Percentiles rank a stretch among this genome's conserved stretches.
phyloP scores from a whole-genome alignment of 2,888 invertebrate genomes.

The Operophtera brumata region DNA sequence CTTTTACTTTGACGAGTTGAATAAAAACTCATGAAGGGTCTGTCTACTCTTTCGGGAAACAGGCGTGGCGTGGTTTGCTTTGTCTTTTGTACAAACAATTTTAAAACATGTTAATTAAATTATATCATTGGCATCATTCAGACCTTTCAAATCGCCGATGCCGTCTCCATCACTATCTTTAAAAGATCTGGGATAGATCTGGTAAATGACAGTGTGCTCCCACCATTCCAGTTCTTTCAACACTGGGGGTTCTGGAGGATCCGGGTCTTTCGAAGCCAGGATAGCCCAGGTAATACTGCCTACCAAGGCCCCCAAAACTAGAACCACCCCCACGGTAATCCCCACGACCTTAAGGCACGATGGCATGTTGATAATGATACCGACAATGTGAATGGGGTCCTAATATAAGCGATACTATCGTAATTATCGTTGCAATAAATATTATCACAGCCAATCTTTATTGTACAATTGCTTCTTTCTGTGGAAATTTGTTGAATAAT shows the following conservation, averaged over 20 bases:
- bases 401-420: slow-evolving; percentile 30
- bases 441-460: slow-evolving; percentile 12
- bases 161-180: slow-evolving; percentile 90
- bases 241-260: slow-evolving; percentile 34
- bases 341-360: slow-evolving; percentile 33
- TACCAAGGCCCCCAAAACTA: slow-evolving; percentile 40
- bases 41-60: background rate
- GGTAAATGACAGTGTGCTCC: slow-evolving; percentile 88
- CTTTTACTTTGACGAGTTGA: too few species aligned
- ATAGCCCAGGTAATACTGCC: slow-evolving; percentile 49
- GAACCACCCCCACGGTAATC: slow-evolving; percentile 36
- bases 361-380: slow-evolving; percentile 30
- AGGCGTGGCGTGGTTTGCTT: background rate
- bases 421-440: slow-evolving; percentile 22
- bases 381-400: slow-evolving; percentile 13
- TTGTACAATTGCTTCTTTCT: background rate
- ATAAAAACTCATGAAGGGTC: too few species aligned
- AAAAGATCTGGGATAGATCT: slow-evolving; percentile 91
- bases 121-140: background rate
- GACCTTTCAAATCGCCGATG: slow-evolving; percentile 89
- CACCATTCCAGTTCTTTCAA: slow-evolving; percentile 84
- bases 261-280: slow-evolving; percentile 35
- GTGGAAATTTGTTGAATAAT: background rate
- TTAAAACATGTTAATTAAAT: too few species aligned
- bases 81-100: too few species aligned